Evolutionary conservation across 2,113 vertebrate genomes (phyloP).

Genomic region (Myotis lucifugus): DNA sequence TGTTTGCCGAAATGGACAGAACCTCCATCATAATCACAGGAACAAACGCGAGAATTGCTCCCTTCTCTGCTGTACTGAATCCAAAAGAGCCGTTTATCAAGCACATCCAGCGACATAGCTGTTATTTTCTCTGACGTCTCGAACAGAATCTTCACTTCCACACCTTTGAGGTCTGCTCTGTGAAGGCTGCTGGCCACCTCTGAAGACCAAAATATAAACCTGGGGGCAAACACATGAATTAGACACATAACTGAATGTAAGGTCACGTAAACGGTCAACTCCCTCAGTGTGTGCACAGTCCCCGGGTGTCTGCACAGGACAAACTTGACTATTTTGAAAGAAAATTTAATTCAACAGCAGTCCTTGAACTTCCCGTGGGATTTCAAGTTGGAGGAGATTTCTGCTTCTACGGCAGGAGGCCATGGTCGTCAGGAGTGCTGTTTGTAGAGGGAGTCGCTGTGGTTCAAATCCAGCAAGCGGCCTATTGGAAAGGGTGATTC

Average conservation of each 20-base stretch:
- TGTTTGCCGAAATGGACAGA: slow-evolving; percentile 82
- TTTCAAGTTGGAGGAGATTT: background rate
- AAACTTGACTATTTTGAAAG: background rate
- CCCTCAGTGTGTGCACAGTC: background rate
- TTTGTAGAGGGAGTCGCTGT: background rate
- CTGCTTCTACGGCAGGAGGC: background rate
- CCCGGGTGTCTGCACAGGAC: background rate
- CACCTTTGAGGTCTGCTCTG: slow-evolving; percentile 81
- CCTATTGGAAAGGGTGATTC: background rate
- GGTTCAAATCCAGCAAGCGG: background rate
- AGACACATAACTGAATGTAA: background rate
- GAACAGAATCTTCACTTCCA: slow-evolving; percentile 80
- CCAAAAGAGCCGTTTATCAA: slow-evolving; percentile 90
- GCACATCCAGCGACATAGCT: slow-evolving; percentile 86
- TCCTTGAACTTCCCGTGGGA: background rate
- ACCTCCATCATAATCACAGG: slow-evolving; percentile 91
- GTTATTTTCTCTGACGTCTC: slow-evolving; percentile 83
- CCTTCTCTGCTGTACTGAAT: slow-evolving; percentile 82
- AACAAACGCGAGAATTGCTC: slow-evolving; percentile 82
- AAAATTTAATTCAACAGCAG: slow-evolving; percentile 5
- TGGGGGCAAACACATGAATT: slow-evolving; percentile 72
- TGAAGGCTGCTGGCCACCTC: slow-evolving; percentile 86
- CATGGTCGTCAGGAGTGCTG: background rate
- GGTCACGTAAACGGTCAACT: background rate
- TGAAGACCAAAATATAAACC: slow-evolving; percentile 94